Conservation (phyloP, 2,113 vertebrate species). For the Xiphophorus hellerii region DNA sequence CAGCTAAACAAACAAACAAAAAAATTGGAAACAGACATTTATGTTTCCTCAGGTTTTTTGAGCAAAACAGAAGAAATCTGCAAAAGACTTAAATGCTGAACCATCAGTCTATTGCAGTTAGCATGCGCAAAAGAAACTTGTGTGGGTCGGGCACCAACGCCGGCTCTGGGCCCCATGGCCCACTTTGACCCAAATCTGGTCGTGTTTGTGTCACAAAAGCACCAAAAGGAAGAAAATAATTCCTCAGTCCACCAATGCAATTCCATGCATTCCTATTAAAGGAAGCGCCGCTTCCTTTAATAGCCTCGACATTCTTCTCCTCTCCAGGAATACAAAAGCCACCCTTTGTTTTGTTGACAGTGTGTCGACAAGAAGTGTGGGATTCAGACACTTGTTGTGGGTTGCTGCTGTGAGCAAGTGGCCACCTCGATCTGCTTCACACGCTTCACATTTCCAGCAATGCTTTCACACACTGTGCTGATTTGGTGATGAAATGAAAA, state of each 20-base stretch:
- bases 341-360: conserved; percentile 25
- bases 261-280: too few relatives aligned
- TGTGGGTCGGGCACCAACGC: background rate
- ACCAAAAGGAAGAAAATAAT: background rate
- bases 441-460: conserved; percentile 19
- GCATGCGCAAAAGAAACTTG: background rate
- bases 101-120: background rate
- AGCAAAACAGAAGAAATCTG: background rate
- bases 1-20: too few relatives aligned
- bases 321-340: conserved; percentile 1
- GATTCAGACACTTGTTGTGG: conserved; percentile 39
- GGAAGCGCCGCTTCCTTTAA: background rate
- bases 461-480: conserved; percentile 12
- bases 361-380: conserved; percentile 24
- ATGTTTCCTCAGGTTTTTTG: background rate
- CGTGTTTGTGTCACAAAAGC: background rate
- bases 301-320: background rate
- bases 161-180: too few relatives aligned
- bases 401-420: conserved; percentile 29
- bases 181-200: background rate
- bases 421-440: conserved; percentile 18
- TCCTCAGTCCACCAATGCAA: background rate
- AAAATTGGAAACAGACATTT: too few relatives aligned
- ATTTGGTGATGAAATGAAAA: conserved; percentile 12
- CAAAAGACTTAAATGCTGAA: background rate